Evolutionary conservation across 1,140 invertebrate genomes (phyloP), one percentile per base, ranked within the genome.

Genomic region (Sinonovacula constricta): DNA sequence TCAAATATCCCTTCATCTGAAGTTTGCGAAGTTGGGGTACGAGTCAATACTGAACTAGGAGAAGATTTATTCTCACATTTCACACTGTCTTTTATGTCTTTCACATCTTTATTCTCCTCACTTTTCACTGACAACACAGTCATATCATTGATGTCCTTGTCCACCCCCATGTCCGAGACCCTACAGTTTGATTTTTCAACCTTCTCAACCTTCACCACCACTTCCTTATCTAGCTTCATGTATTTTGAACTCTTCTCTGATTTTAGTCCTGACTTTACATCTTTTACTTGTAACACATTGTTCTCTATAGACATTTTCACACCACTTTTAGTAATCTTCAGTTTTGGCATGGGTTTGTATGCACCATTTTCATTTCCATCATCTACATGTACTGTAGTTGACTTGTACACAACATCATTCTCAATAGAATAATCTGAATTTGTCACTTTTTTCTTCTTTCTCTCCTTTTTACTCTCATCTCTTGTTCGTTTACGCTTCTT

Each of bases 401-500:
- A 82, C 39, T 81, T 75, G 71, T 87, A 87, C 33, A 84, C 68
- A 31, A 82, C 80, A n/a, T 83, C 81, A 34, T 72, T 68, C 22
- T 59, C 45, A 31, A 63, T 60, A 24, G 74, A 74, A 26, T 81
- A 69, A 34, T 67, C 78, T 22, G 63, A 63, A 63, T 83, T 82
- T 12, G 84, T 71, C 60, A 81, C 53, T 54, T 87, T 88, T 75
- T 86, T 84, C 75, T 85, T 84, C 60, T 86, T 87, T 49, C 81
- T 81, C 62, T 86, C 84, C 67, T 89, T 84, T 80, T 86, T 84
- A 12, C 81, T 84, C 31, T 88, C 86, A 33, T 88, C 82, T 69
- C 87, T 87, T 5, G 85, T 83, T 67, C 83, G 79, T 74, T 88
- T 88, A 30, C 86, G 68, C 71, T 88, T 88, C 72, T 88, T 88